phyloP scores from a whole-genome alignment of 1,140 invertebrate genomes.

The Caenorhabditis remanei region DNA sequence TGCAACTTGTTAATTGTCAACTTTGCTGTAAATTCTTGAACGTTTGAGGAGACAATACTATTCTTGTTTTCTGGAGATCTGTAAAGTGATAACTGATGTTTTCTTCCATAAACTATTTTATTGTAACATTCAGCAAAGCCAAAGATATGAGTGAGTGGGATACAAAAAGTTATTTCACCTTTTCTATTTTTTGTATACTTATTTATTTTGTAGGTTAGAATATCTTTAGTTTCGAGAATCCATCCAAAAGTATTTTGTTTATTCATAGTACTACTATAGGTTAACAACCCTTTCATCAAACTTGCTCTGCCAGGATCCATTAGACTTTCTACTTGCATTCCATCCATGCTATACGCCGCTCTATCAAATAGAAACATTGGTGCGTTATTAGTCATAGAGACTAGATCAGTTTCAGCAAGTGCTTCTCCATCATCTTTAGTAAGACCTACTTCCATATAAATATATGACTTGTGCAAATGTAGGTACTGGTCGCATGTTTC shows the following conservation, averaged over 20 bases:
- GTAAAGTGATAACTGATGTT: conserved; percentile 63
- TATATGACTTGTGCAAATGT: conserved; percentile 68
- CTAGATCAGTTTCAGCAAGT: conserved; percentile 62
- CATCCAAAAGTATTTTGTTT: conserved; percentile 68
- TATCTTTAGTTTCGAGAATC: conserved; percentile 59
- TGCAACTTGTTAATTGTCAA: conserved; percentile 65
- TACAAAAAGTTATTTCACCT: conserved; percentile 60
- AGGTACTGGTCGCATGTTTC: conserved; percentile 66
- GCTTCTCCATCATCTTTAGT: conserved; percentile 62
- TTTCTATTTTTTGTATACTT: conserved; percentile 66
- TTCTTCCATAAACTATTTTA: conserved; percentile 65
- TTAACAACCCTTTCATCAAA: conserved; percentile 67
- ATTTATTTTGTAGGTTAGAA: conserved; percentile 59
- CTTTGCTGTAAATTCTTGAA: conserved; percentile 62
- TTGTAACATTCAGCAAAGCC: conserved; percentile 68
- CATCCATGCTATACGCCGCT: conserved; percentile 67
- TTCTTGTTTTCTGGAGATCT: conserved; percentile 64
- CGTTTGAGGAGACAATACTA: conserved; percentile 53
- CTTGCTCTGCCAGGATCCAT: conserved; percentile 65
- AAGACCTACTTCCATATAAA: conserved; percentile 63
- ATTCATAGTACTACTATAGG: conserved; percentile 64
- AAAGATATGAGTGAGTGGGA: conserved; percentile 68
- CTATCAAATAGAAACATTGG: conserved; percentile 68
- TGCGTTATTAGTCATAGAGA: conserved; percentile 66
- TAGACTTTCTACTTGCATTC: conserved; percentile 63